Evolutionary conservation across 1,140 invertebrate genomes (phyloP), one percentile per base, ranked within the genome.

Genomic region (Caenorhabditis elegans): DNA sequence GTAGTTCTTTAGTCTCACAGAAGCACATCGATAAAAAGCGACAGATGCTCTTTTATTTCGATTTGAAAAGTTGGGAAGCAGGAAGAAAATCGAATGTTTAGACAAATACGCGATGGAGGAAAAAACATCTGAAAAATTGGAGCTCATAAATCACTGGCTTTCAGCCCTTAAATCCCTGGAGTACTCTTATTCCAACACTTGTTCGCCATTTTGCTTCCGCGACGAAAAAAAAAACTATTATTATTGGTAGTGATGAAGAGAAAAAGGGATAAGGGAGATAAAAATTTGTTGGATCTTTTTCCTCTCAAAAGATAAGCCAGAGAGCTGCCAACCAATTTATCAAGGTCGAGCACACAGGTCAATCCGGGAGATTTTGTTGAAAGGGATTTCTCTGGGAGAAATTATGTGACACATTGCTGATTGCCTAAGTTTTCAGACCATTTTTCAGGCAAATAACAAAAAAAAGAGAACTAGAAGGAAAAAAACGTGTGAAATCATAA

Each of bases 341-440:
- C 60, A 70, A 70, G 39, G 60, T 70, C 43, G 60, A 70, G 60
- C 60, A 70, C 60, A 39, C 60, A 70, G 60, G 60, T 70, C 60
- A 70, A 70, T 70, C 39, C 15, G 15, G 15, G 55, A 65, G 28
- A 43, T 43, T 43, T 8, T n/a, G n/a, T n/a, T 5, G 39, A 43
- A 43, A 43, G 39, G 15, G 39, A 43, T 15, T 43, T 43, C 39
- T 8, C 5, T 8, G 39, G 39, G 39, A 15, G 15, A n/a, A n/a
- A n/a, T n/a, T n/a, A n/a, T n/a, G n/a, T n/a, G n/a, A n/a, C n/a
- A n/a, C n/a, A n/a, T n/a, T n/a, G n/a, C n/a, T n/a, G n/a, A n/a
- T n/a, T n/a, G n/a, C n/a, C n/a, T n/a, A n/a, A n/a, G n/a, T n/a
- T n/a, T n/a, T n/a, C n/a, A n/a, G n/a, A n/a, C n/a, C n/a, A n/a